Evolutionary conservation across 2,797 vertebrate genomes (phyloP).

Genomic region (Pangasius sanitwongsei): DNA sequence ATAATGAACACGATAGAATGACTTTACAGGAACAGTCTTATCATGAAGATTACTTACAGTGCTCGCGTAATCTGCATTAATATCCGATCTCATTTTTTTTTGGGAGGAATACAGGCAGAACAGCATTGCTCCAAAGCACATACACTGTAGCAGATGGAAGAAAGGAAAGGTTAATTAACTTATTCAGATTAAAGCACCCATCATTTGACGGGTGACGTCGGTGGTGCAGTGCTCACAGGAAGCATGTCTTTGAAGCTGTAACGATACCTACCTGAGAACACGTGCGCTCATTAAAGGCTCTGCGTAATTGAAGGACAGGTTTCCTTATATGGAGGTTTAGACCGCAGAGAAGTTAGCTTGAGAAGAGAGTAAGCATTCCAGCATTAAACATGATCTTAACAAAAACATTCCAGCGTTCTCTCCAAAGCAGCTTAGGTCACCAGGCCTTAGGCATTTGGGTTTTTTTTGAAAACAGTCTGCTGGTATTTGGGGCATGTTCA

Average conservation of each 20-base stretch:
- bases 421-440: conserved; percentile 39
- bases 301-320: conserved; percentile 18
- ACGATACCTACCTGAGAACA: conserved; percentile 32
- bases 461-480: neutral
- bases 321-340: conserved; percentile 37
- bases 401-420: conserved; percentile 47
- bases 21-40: neutral
- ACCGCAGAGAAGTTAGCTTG: conserved; percentile 15
- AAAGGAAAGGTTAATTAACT: conserved; percentile 21
- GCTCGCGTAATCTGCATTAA: neutral
- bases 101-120: neutral
- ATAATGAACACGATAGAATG: neutral
- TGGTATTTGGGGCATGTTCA: conserved; percentile 30
- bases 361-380: conserved; percentile 28
- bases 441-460: conserved; percentile 10
- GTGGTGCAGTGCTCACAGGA: neutral
- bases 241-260: conserved; percentile 12
- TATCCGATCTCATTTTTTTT: neutral
- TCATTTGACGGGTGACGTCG: conserved; percentile 24
- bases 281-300: conserved; percentile 4
- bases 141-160: conserved; percentile 2
- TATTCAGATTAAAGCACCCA: conserved; percentile 42
- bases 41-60: neutral
- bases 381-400: conserved; percentile 49
- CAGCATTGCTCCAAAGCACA: neutral